Percentiles rank a stretch among this genome's conserved stretches.
These are phyloP conservation scores for Beris morrisii DNA, from an alignment of 2,888 invertebrate genomes.

Conservation along the genomic window DNA sequence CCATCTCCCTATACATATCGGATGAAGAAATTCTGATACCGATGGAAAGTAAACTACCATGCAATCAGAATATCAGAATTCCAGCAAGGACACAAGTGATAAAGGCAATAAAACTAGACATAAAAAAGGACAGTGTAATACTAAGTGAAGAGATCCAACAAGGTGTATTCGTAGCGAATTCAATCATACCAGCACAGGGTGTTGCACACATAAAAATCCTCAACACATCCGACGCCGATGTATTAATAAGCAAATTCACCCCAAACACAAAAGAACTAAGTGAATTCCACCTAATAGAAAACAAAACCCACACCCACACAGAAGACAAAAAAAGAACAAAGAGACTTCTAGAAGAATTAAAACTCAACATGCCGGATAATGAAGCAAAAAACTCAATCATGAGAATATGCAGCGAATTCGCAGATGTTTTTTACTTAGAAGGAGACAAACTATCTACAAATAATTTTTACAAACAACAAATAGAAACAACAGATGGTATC, in stretches of 20 bases:
- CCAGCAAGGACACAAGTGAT: not conserved
- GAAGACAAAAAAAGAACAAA: too few relatives aligned
- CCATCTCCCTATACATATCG: not conserved
- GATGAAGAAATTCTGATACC: constrained; percentile 19
- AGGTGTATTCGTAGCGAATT: constrained; percentile 23
- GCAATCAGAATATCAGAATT: not conserved
- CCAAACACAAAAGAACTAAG: not conserved
- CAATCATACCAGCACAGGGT: constrained; percentile 22
- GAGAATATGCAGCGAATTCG: not conserved
- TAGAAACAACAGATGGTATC: not conserved
- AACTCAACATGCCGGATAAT: not conserved
- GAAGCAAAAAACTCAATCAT: not conserved
- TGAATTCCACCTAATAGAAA: not conserved
- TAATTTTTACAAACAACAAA: constrained; percentile 12
- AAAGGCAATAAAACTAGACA: not conserved
- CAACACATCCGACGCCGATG: constrained; percentile 3
- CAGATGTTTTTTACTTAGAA: not conserved
- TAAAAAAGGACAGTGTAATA: constrained; percentile 27
- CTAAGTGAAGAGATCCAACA: constrained; percentile 24
- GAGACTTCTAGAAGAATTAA: not conserved
- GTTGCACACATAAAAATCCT: constrained; percentile 18
- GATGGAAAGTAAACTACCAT: constrained; percentile 21
- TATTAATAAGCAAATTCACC: not conserved
- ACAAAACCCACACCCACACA: not conserved
- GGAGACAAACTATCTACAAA: constrained; percentile 6